Base-by-base conservation (phyloP, 2,113 vertebrate genomes). In the Atherinomorus stipes region DNA sequence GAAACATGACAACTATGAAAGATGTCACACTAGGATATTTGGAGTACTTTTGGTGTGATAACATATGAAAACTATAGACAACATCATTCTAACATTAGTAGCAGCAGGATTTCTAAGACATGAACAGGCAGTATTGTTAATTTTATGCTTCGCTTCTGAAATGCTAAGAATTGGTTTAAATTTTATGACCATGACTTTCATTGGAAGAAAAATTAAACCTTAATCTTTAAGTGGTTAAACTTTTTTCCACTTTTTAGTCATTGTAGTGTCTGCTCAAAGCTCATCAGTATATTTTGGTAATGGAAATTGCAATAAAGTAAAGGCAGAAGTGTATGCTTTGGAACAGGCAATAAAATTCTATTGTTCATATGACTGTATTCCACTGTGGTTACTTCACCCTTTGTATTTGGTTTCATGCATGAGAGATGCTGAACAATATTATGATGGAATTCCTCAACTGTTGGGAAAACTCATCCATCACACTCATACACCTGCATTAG, bases 221-320 rank as follows among this genome's bases (percentile, higher is more conserved):
- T 21, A 64, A 56, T 77, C 50, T 64, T 10, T 59, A 47, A 45
- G 77, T 78, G 73, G 67, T 58, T 22, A 11, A 54, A 67, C 11
- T 22, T 73, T 81, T 84, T 21, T 77, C 56, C 11, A 4, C 37
- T 40, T 66, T 60, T 78, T 38, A 54, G 23, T 71, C 76, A 81
- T 66, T 26, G 76, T 40, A 9, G 12, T 50, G 65, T 85, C 73
- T 84, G 74, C 50, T 74, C 21, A 80, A 76, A 83, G 85, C 64
- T 60, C 63, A 66, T 68, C 37, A 50, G 70, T 77, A 75, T 85
- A 83, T 85, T 90, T 81, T 75, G 76, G 83, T 83, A 80, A 84
- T 81, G 81, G 86, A 88, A 34, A 90, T 80, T 83, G 38, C 80
- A 89, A 90, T 87, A 86, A 86, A 79, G 44, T 63, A 34, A 64